A percentile compares a stretch with the other conserved stretches of the same genome.
Evolutionary conservation across 92 coral and sea anemone species (phyloP).

Genomic region (Plumapathes pennacea): DNA sequence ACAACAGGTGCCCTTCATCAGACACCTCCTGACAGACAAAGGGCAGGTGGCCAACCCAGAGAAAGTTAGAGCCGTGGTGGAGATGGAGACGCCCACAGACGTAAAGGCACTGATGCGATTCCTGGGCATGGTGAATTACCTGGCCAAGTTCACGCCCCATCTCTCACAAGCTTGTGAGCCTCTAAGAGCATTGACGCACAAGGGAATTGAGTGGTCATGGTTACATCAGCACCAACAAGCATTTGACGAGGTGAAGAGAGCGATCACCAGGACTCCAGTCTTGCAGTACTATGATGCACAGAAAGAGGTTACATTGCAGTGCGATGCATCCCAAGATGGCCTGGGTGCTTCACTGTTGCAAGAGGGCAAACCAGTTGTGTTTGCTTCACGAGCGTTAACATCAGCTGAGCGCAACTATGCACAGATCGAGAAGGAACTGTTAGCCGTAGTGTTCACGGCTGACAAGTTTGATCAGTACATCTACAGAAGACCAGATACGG

Average conservation of each 20-base stretch:
- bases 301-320: slow-evolving; percentile 28
- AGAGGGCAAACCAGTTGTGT: slow-evolving; percentile 15
- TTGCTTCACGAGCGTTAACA: slow-evolving; percentile 24
- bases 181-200: slow-evolving; percentile 8
- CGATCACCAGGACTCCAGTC: slow-evolving; percentile 13
- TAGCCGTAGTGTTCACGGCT: slow-evolving; percentile 12
- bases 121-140: slow-evolving; percentile 7
- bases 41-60: background rate
- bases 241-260: slow-evolving; percentile 4
- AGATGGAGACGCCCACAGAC: slow-evolving; percentile 5
- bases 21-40: background rate
- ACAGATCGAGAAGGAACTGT: slow-evolving; percentile 28
- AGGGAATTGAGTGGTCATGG: slow-evolving; percentile 28
- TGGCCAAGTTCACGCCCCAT: slow-evolving; percentile 10
- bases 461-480: slow-evolving; percentile 17
- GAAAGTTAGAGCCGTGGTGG: slow-evolving; percentile 2
- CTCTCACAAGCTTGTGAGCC: slow-evolving; percentile 12
- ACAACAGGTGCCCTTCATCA: background rate
- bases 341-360: slow-evolving; percentile 3
- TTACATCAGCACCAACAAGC: slow-evolving; percentile 15
- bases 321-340: slow-evolving; percentile 3
- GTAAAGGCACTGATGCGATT: slow-evolving; percentile 5
- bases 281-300: slow-evolving; percentile 13
- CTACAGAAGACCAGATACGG: slow-evolving; percentile 6
- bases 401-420: slow-evolving; percentile 12